Percentiles rank a stretch among this genome's conserved stretches.
Conservation (phyloP, 2,888 invertebrate genomes). For the Phasia obesa region DNA sequence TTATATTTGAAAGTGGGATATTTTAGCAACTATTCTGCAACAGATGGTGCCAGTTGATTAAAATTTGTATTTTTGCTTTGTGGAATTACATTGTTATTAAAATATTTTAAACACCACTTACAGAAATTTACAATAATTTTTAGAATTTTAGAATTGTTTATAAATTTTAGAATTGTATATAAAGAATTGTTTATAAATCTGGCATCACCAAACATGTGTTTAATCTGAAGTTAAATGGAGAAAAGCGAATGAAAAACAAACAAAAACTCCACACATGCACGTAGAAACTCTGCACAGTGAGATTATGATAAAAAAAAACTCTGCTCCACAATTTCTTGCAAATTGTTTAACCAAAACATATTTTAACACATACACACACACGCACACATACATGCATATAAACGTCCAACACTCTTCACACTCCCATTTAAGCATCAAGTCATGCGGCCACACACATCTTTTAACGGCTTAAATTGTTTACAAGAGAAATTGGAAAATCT, state of each 20-base stretch:
- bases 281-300: neutral
- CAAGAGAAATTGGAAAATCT: conserved; percentile 20
- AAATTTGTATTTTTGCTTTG: no score
- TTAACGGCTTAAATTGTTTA: neutral
- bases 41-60: no score
- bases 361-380: no score
- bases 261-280: neutral
- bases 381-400: neutral
- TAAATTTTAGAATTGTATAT: no score
- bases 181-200: neutral
- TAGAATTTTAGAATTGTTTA: no score
- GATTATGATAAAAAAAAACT: neutral
- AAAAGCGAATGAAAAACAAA: neutral
- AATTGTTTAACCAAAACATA: conserved; percentile 26
- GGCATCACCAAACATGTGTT: neutral
- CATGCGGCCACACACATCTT: neutral
- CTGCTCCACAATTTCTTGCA: conserved; percentile 13
- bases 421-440: neutral
- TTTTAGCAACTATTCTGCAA: no score
- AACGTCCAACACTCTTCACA: conserved; percentile 3
- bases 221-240: neutral
- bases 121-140: no score
- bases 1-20: no score
- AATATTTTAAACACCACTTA: no score
- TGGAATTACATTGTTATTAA: no score